Base-by-base conservation (phyloP, 2,888 invertebrate genomes). In the Lissocephala sabroskyi region DNA sequence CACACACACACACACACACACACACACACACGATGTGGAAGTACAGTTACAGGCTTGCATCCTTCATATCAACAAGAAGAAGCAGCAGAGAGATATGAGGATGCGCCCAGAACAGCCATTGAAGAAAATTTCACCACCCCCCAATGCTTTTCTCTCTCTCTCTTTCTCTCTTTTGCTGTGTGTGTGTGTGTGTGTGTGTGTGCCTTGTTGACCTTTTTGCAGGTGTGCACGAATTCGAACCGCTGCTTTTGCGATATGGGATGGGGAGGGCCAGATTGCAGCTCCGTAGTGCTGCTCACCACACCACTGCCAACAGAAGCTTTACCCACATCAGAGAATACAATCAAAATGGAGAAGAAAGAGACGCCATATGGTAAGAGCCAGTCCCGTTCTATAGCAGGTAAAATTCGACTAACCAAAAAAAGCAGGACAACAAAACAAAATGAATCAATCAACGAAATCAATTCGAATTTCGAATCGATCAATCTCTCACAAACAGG, bases 151-250 rank as follows among this genome's bases (percentile, higher is more conserved):
- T n/a, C n/a, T n/a, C n/a, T n/a, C n/a, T n/a, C n/a, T n/a, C 30
- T 29, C 14, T 30, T 3, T 18, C 2, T 3, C 14, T 30, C 41
- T 41, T 28, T 41, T 41, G 13, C 30, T 35, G 35, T n/a, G n/a
- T n/a, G n/a, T n/a, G n/a, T n/a, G n/a, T n/a, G n/a, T n/a, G n/a
- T n/a, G n/a, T n/a, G n/a, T n/a, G n/a, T n/a, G n/a, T n/a, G n/a
- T n/a, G n/a, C n/a, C n/a, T n/a, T n/a, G 16, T 14, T 35, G 16
- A 16, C 16, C 26, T 43, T 45, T 52, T 58, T 82, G 41, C 87
- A 97, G 97, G 89, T 91, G 51, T 98, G 98, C 85, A 95, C 97
- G 10, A 97, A 96, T 84, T 87, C 90, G 62, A 95, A 96, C 87
- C 92, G 92, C 75, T 98, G 98, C 85, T 93, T 92, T 82, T 98